Percentiles rank a stretch among this genome's conserved stretches.
Conservation (phyloP, 2,888 invertebrate genomes). For the Pyrocoelia pectoralis region DNA sequence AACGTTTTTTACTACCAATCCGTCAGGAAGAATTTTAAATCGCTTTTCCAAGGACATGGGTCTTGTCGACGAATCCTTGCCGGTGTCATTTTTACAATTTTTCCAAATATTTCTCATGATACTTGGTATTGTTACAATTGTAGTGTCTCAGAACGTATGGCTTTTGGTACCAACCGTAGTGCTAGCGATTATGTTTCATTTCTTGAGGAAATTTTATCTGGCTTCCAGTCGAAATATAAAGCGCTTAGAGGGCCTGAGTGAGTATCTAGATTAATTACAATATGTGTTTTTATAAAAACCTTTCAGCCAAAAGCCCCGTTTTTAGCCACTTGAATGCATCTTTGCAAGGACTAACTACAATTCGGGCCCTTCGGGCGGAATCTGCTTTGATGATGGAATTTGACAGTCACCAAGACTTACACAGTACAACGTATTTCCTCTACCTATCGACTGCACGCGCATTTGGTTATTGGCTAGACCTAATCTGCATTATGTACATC, state of each 20-base stretch:
- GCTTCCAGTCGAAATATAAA: conserved; percentile 83
- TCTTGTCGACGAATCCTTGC: conserved; percentile 70
- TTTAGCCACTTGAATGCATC: neutral
- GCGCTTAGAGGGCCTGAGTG: conserved; percentile 72
- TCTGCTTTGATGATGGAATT: neutral
- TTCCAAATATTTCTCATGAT: conserved; percentile 78
- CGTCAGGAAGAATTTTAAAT: conserved; percentile 83
- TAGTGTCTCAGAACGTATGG: conserved; percentile 75
- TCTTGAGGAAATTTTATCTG: conserved; percentile 78
- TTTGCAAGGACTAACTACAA: conserved; percentile 6
- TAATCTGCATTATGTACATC: conserved; percentile 4
- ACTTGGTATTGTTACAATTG: conserved; percentile 79
- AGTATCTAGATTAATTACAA: neutral
- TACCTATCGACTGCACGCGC: neutral
- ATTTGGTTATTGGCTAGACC: neutral
- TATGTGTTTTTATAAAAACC: neutral
- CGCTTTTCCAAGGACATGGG: conserved; percentile 92
- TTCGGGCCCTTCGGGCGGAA: neutral
- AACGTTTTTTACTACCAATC: conserved; percentile 89
- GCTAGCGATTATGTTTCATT: conserved; percentile 77
- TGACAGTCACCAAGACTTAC: conserved; percentile 3
- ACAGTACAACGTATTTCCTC: neutral
- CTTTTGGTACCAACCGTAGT: conserved; percentile 75
- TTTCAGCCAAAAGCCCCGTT: conserved; percentile 59
- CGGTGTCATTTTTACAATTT: conserved; percentile 69